Evolutionary conservation across 2,888 invertebrate species (phyloP).

Genomic region (Drosophila ustulata): DNA sequence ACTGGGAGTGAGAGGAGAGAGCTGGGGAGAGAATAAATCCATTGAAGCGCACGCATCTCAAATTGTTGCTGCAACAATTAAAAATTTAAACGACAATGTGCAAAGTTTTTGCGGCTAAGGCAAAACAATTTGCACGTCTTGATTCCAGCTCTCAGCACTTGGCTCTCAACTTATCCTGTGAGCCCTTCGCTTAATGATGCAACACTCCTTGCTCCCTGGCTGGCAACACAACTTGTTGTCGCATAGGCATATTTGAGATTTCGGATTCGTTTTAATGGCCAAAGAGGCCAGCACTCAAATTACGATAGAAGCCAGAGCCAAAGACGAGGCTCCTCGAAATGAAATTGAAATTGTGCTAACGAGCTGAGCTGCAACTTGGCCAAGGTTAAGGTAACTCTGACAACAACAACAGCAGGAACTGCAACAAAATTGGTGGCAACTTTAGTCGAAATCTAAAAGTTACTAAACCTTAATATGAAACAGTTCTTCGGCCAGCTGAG

Average conservation of each 20-base stretch:
- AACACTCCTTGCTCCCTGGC: constrained; percentile 17
- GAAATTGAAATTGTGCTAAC: constrained; percentile 40
- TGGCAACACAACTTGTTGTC: constrained; percentile 18
- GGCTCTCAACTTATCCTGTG: constrained; percentile 12
- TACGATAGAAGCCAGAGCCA: constrained; percentile 35
- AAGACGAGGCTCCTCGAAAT: background rate
- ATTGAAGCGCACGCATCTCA: constrained; percentile 16
- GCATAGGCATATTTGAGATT: constrained; percentile 36
- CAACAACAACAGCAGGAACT: background rate
- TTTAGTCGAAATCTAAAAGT: constrained; percentile 15
- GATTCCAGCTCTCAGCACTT: constrained; percentile 26
- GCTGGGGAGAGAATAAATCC: background rate
- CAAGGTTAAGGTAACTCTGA: constrained; percentile 35
- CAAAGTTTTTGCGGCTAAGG: constrained; percentile 47
- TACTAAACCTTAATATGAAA: constrained; percentile 2
- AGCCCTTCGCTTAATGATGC: constrained; percentile 53
- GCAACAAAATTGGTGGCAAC: constrained; percentile 9
- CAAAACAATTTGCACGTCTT: constrained; percentile 43
- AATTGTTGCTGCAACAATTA: constrained; percentile 51
- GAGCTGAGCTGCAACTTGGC: constrained; percentile 24
- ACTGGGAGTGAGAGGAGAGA: background rate
- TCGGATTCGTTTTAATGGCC: constrained; percentile 53
- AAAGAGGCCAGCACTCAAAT: constrained; percentile 46
- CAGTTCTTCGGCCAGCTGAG: constrained; percentile 6
- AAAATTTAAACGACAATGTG: constrained; percentile 49